phyloP scores from a whole-genome alignment of 2,888 invertebrate species.

The Tricholauxania praeusta region DNA sequence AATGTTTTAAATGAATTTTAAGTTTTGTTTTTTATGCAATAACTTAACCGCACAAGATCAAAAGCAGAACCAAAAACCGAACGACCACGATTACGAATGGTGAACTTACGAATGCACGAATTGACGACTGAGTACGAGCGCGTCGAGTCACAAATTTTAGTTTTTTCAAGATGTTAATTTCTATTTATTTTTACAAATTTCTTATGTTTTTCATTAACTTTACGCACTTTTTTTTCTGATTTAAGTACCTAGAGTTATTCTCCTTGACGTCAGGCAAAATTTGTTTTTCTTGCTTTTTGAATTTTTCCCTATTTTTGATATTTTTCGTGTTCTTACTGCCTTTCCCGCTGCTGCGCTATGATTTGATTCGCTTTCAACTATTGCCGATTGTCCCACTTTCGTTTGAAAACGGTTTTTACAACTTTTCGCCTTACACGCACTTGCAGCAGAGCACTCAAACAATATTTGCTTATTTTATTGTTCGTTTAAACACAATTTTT shows the following conservation, averaged over 20 bases:
- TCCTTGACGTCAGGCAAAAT: no score
- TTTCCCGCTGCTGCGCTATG: conserved; percentile 5
- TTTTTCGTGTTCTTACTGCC: conserved; percentile 5
- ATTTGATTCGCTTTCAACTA: conserved; percentile 6
- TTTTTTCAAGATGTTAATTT: conserved; percentile 14
- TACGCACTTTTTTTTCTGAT: background rate
- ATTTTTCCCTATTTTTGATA: no score
- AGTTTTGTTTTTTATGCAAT: conserved; percentile 47
- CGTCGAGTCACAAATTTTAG: conserved; percentile 6
- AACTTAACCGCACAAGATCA: conserved; percentile 46
- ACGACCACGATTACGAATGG: conserved; percentile 39
- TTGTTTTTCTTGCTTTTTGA: no score
- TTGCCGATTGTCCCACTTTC: conserved; percentile 41
- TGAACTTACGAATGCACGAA: conserved; percentile 33
- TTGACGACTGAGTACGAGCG: background rate
- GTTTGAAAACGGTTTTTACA: conserved; percentile 30
- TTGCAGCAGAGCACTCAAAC: conserved; percentile 19
- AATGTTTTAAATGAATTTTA: conserved; percentile 27
- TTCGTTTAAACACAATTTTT: conserved; percentile 19
- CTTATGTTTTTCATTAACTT: conserved; percentile 12
- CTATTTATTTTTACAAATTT: background rate
- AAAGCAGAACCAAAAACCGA: background rate
- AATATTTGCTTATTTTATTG: conserved; percentile 10
- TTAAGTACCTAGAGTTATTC: background rate
- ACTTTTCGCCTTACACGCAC: conserved; percentile 1